Base-by-base conservation (phyloP, 1,140 invertebrate genomes). In the Ceratina calcarata region DNA sequence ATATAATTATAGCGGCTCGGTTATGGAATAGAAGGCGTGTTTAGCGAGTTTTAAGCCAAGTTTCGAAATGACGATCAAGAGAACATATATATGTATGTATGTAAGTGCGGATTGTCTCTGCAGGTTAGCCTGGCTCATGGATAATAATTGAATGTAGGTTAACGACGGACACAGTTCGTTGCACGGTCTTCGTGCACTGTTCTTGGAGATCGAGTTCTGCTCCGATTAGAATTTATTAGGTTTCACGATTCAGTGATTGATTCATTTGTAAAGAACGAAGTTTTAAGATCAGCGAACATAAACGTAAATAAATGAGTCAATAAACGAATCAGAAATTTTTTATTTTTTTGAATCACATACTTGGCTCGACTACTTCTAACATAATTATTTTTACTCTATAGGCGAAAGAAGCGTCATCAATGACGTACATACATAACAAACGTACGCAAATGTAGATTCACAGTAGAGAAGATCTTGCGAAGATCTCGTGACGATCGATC, bases 401-500 rank as follows among this genome's bases (percentile, higher is more conserved):
- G 78, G 78, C 61, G 57, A 45, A 66, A 67, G 76, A 71, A 62
- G 32, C 68, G 32, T 22, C 18, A 45, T 45, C 37, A 45, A 45
- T 8, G 37, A 45, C 37, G 37, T 45, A 45, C 37, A 45, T 45
- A 45, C 37, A 10, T 45, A 22, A 37, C 27, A 45, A 20, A 20
- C 61, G 18, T 22, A 12, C 67, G 64, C 53, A 68, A 66, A 71
- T 65, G 27, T 4, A 32, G 27, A 32, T 32, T 32, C 27, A 32
- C 27, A 32, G 4, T 32, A 81, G 81, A 86, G 71, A 45, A 60
- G 65, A 80, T 73, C 80, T 65, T 53, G 55, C 45, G 78, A 60
- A 64, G 68, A 49, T 78, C 80, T 70, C 65, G 73, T 82, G 84
- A 53, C 57, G 68, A 27, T 60, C 81, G 78, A 86, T 86, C 75